Evolutionary conservation across 1,140 invertebrate genomes (phyloP).

Genomic region (Procambarus virginalis): DNA sequence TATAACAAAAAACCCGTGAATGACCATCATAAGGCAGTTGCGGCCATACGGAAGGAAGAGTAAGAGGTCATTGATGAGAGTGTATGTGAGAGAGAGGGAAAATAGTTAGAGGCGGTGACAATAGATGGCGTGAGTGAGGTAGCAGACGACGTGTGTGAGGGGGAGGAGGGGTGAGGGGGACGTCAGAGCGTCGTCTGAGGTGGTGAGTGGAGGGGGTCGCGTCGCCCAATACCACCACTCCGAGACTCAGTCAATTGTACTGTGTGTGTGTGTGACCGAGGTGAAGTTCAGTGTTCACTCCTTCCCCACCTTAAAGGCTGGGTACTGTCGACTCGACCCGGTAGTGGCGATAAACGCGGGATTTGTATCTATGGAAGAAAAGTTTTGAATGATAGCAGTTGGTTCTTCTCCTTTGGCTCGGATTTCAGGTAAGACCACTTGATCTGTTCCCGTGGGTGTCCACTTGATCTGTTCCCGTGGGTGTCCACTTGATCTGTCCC

Average conservation of each 20-base stretch:
- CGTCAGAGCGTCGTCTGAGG: not conserved
- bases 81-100: too few species aligned
- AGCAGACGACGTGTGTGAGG: not conserved
- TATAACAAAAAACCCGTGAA: not conserved
- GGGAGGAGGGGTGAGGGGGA: too few species aligned
- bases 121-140: not conserved
- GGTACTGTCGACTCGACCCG: not conserved
- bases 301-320: not conserved
- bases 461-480: too few species aligned
- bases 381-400: not conserved
- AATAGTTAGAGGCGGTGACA: not conserved
- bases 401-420: not conserved
- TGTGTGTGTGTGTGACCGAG: not conserved
- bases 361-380: not conserved
- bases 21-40: not conserved
- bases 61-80: too few species aligned
- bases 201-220: not conserved
- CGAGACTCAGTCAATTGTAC: not conserved
- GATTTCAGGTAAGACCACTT: not conserved
- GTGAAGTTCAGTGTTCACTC: not conserved
- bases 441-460: too few species aligned
- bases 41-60: too few species aligned
- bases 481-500: too few species aligned
- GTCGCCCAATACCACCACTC: too few species aligned
- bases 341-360: not conserved